Evolutionary conservation across 2,797 vertebrate species (phyloP), one percentile per base, ranked within the genome.

Genomic region (Remorina albescens): DNA sequence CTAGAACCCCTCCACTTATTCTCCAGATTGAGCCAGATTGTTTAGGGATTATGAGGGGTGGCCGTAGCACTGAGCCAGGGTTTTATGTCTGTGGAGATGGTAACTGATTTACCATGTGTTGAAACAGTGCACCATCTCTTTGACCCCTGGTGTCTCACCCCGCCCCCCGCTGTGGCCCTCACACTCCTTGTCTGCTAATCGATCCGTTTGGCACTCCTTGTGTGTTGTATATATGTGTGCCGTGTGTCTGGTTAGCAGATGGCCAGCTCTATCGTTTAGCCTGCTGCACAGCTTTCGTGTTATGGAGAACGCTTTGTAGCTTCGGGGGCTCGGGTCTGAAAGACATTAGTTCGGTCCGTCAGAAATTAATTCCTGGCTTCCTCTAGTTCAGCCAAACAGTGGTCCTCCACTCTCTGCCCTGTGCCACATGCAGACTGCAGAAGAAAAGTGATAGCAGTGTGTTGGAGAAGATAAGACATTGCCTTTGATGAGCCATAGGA

Each of bases 101-200:
- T 94, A 94, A 95, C 93, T 93, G 93, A 94, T 95, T 94, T 94
- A 94, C 92, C 93, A 95, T 95, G 94, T 93, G 92, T 89, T 93
- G 94, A 92, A 95, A 95, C 90, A 72, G 68, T 82, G 95, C 92
- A 94, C 94, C 92, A 13, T 88, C 91, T 92, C 87, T 93, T 91
- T 94, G 94, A 95, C 94, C 94, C 88, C 55, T 78, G 86, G 88
- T 87, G 90, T 94, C 90, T 90, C 84, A 78, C n/a, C 80, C 83
- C 63, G 49, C 71, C 86, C 80, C 93, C 89, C 32, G 84, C 90
- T 91, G 89, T 72, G 93, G 91, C 86, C 89, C 88, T 91, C 89
- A 88, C 89, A 90, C 92, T 92, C 91, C 91, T 86, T 32, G 86
- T 86, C 90, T 93, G 94, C 94, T 95, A 95, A 96, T 96, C 95